Base-by-base conservation (phyloP, 2,888 invertebrate genomes). In the Clepsis dumicolana region DNA sequence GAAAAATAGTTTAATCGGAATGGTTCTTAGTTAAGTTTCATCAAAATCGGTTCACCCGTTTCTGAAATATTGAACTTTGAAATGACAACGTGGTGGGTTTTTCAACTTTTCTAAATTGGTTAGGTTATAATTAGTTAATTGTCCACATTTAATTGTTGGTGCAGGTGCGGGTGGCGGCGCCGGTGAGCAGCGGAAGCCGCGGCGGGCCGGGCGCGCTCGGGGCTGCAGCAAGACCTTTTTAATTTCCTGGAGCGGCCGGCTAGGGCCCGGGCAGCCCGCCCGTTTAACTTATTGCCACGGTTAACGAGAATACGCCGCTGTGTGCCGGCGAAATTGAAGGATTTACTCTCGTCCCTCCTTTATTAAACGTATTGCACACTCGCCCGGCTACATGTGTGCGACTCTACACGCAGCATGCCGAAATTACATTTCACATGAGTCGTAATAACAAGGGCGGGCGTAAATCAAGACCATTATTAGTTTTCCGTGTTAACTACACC, bases 401-500 rank as follows among this genome's bases (percentile, higher is more conserved):
- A 77, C 77, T 80, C 80, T 85, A 88, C 87, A 88, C 87, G 87
- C 87, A 87, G 87, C 87, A 87, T 86, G 87, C 90, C 91, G 89
- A 93, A 93, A 93, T 93, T 93, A 93, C 92, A 91, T 93, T 93
- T 93, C 92, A 90, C 93, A 90, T 92, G 92, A 93, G 91, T 92
- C 90, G 93, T 93, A 93, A 93, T 93, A 93, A 91, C 92, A 91
- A 90, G 91, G 91, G 91, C 86, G 90, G 86, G 88, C 90, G 91
- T 93, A 93, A 92, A 93, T 93, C 93, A 93, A 89, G 84, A 85
- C 86, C 90, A 90, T 91, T 93, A 93, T 93, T 93, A 93, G 91
- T 93, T 93, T 93, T 90, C 89, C 89, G 85, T 86, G 87, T 90
- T 89, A 87, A 87, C 80, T 84, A 80, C 79, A 84, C 87, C 85